Conservation (phyloP, 1,140 invertebrate species). For the Hycleus phaleratus region DNA sequence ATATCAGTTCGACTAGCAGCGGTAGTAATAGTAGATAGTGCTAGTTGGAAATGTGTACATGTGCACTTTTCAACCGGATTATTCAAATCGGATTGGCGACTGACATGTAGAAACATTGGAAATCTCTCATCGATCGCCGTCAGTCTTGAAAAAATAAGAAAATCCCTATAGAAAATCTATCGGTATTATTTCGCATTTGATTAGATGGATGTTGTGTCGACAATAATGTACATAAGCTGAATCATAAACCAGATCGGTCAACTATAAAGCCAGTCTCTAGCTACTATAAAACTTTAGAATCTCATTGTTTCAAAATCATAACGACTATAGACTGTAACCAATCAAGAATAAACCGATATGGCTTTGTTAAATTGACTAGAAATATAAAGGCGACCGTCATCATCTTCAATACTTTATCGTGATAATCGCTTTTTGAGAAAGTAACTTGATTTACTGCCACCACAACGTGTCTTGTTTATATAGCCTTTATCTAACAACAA, state of each 20-base stretch:
- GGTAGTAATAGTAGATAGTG: not conserved
- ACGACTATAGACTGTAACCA: conserved; percentile 15
- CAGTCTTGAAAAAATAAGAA: too few relatives aligned
- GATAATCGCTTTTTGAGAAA: conserved; percentile 11
- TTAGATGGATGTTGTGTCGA: not conserved
- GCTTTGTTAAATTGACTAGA: conserved; percentile 21
- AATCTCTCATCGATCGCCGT: not conserved
- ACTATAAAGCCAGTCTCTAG: conserved; percentile 7
- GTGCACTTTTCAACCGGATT: conserved; percentile 11
- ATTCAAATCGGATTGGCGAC: conserved; percentile 13
- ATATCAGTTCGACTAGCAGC: not conserved
- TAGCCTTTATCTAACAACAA: conserved; percentile 11
- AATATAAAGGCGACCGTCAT: conserved; percentile 16
- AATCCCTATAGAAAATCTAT: too few relatives aligned
- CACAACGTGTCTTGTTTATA: conserved; percentile 10
- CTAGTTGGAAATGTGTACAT: conserved; percentile 5
- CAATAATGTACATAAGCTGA: conserved; percentile 12
- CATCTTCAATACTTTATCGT: too few relatives aligned
- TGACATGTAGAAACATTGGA: not conserved
- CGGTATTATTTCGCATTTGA: conserved; percentile 1
- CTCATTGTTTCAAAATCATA: conserved; percentile 15
- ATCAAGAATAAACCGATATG: conserved; percentile 21
- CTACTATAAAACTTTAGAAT: conserved; percentile 20
- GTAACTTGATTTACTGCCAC: conserved; percentile 6
- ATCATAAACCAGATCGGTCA: conserved; percentile 4